Evolutionary conservation across 2,113 vertebrate species (phyloP), one percentile per base, ranked within the genome.

Genomic region (Aptenodytes patagonicus): DNA sequence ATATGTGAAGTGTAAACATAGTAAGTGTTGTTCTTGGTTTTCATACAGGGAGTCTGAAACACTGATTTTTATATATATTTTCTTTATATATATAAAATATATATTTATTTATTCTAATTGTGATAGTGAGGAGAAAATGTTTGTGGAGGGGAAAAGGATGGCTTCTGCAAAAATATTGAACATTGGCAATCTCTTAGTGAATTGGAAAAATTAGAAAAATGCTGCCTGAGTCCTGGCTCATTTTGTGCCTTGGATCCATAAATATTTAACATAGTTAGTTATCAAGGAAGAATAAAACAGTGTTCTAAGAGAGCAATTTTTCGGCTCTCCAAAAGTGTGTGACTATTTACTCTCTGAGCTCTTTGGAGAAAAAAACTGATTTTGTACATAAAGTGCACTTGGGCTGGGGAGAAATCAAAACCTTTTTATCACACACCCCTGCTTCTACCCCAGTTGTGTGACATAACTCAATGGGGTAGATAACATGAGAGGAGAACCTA

Each of bases 401-500:
- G 10, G 15, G 10, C 22, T 61, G 17, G 10, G 58, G 10, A 66
- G 16, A 82, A 70, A 52, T n/a, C 15, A 66, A 90, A 61, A 9
- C 4, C 5, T 52, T 72, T 87, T 78, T 13, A 19, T 44, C 60
- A 28, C 9, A 51, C 0, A 6, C 9, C 6, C 5, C 6, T 40
- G 28, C 38, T 83, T 62, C 57, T 46, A 51, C 18, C 24, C 21
- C 3, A 12, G 17, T 12, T 62, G 11, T 49, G 21, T 64, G 31
- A 8, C 17, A 47, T 32, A 79, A 26, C 18, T 92, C 47, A 34
- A 3, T 2, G 60, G n/a, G 5, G 6, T 12, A 75, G 42, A 22
- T 31, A 71, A 47, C 0, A 0, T 51, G 55, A 65, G 10, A 81
- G 40, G 12, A 87, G 7, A 75, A 46, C 17, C 16, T 58, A 6